Evolutionary conservation across 2,888 invertebrate genomes (phyloP).

Genomic region (Conistra vaccinii): DNA sequence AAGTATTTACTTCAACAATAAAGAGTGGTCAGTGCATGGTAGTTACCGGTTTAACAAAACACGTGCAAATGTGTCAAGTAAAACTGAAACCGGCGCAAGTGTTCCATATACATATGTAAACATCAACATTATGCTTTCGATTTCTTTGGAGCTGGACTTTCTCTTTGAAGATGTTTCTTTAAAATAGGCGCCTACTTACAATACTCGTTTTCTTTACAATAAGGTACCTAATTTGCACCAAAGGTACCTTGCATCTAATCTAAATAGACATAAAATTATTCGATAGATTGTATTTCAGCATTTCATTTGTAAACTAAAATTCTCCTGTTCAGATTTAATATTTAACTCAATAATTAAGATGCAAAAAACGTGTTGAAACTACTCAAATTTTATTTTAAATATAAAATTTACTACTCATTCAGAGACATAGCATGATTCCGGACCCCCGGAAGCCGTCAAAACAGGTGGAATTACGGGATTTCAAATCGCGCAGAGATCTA

Average conservation of each 20-base stretch:
- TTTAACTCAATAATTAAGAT: neutral
- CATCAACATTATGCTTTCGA: constrained; percentile 62
- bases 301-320: neutral
- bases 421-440: neutral
- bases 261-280: neutral
- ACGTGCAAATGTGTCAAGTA: constrained; percentile 30
- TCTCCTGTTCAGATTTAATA: neutral
- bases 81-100: constrained; percentile 40
- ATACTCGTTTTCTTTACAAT: too few relatives aligned
- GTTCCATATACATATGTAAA: constrained; percentile 61
- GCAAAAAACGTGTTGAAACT: neutral
- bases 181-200: constrained; percentile 24
- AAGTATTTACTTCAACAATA: constrained; percentile 2
- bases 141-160: constrained; percentile 74
- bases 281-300: neutral
- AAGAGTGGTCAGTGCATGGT: neutral
- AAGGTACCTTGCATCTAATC: neutral
- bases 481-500: too few relatives aligned
- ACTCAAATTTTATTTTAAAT: neutral
- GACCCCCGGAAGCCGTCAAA: neutral
- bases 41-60: constrained; percentile 3
- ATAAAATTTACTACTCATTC: neutral
- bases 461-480: neutral
- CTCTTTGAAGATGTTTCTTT: constrained; percentile 62
- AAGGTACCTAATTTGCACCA: neutral